Percentiles rank a stretch among this genome's conserved stretches.
Evolutionary conservation across 2,888 invertebrate species (phyloP).

Genomic region (Argyra leucocephala): DNA sequence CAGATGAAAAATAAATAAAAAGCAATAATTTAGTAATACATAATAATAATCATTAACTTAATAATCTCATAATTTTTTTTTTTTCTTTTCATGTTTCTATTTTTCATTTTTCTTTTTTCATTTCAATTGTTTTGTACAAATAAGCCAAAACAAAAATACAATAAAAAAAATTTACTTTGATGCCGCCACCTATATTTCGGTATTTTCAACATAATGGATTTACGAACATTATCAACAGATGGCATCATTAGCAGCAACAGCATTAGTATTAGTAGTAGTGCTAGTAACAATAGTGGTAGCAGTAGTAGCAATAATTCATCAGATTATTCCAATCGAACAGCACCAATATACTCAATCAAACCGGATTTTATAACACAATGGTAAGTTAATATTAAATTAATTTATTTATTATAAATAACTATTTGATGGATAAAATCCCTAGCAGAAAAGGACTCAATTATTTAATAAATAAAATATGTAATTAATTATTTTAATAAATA

Average conservation of each 20-base stretch:
- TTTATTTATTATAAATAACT: too few relatives aligned
- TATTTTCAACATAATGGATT: constrained; percentile 14
- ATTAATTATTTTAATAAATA: too few relatives aligned
- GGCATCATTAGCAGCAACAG: constrained; percentile 25
- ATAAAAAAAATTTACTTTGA: constrained; percentile 14
- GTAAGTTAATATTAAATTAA: too few relatives aligned
- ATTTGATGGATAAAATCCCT: too few relatives aligned
- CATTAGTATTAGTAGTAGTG: constrained; percentile 24
- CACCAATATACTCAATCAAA: constrained; percentile 65
- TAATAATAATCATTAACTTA: too few relatives aligned
- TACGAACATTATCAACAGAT: constrained; percentile 16
- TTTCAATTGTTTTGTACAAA: not conserved
- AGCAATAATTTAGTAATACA: too few relatives aligned
- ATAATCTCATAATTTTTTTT: too few relatives aligned
- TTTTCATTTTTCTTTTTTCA: too few relatives aligned
- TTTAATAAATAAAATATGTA: too few relatives aligned
- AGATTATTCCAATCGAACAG: constrained; percentile 54
- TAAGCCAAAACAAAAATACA: not conserved
- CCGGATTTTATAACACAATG: constrained; percentile 69
- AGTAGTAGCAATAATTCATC: constrained; percentile 36
- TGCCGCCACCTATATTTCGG: constrained; percentile 17
- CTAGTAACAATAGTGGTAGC: constrained; percentile 27
- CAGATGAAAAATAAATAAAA: too few relatives aligned
- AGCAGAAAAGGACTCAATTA: too few relatives aligned
- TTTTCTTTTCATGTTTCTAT: too few relatives aligned